A percentile compares a stretch with the other conserved stretches of the same genome.
phyloP scores from a whole-genome alignment of 2,888 invertebrate genomes.

The Julus scanicus region DNA sequence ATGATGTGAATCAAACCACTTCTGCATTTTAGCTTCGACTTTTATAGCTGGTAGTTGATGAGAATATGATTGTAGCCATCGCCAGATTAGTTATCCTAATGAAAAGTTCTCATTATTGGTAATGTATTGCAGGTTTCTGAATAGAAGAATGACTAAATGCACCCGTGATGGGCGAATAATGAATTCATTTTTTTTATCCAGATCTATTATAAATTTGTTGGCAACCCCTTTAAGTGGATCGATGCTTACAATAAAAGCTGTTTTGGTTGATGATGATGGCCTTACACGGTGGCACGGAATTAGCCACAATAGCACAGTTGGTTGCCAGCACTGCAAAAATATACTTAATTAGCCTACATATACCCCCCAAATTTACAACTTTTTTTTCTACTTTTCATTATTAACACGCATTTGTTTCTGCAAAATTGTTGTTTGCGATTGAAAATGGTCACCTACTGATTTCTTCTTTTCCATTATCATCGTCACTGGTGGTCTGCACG shows the following conservation, averaged over 20 bases:
- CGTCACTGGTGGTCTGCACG: neutral
- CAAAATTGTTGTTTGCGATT: neutral
- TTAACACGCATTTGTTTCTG: neutral
- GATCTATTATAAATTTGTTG: slow-evolving; percentile 21
- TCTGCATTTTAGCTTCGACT: too few relatives aligned
- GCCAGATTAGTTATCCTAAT: slow-evolving; percentile 20
- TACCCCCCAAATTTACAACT: neutral
- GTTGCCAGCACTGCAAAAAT: neutral
- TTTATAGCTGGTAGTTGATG: neutral
- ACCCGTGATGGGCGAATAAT: neutral
- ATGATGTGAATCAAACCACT: too few relatives aligned
- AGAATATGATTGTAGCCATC: neutral
- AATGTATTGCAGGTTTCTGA: neutral
- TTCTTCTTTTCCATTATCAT: neutral
- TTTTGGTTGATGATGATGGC: slow-evolving; percentile 8
- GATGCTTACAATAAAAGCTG: slow-evolving; percentile 14
- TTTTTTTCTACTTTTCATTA: neutral
- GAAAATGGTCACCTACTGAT: neutral
- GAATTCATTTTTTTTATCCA: neutral
- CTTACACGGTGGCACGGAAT: neutral
- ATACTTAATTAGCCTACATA: slow-evolving; percentile 34
- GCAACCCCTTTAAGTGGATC: slow-evolving; percentile 28
- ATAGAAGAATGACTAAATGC: slow-evolving; percentile 1
- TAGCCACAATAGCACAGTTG: slow-evolving; percentile 41
- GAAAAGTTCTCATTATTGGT: neutral